These are phyloP conservation scores for Orthosia cruda DNA, from an alignment of 2,888 invertebrate species.

Conservation along the genomic window DNA sequence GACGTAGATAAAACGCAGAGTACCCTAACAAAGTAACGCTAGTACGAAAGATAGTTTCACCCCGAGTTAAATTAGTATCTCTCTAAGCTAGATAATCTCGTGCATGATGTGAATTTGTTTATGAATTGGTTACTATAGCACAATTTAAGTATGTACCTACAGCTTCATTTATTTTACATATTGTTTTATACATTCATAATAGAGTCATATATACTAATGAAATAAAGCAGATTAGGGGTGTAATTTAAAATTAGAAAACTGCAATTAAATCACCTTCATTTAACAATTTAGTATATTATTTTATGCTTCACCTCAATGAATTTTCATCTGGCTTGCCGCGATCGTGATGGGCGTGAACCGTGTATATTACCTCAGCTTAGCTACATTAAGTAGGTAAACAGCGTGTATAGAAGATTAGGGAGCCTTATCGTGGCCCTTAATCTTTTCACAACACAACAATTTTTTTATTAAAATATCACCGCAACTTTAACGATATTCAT, in stretches of 20 bases:
- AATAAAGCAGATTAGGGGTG: background rate
- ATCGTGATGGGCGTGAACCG: background rate
- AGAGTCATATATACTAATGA: background rate
- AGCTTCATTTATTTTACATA: constrained; percentile 11
- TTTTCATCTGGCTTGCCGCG: background rate
- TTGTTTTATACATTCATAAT: background rate
- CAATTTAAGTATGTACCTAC: background rate
- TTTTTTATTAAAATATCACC: constrained; percentile 16
- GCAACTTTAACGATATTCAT: background rate
- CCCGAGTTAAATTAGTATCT: constrained; percentile 31
- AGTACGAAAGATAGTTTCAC: constrained; percentile 37
- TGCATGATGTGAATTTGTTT: background rate
- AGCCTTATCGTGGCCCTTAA: background rate
- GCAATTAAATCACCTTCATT: background rate
- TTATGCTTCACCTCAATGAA: background rate
- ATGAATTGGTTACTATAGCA: constrained; percentile 9
- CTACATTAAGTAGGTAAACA: constrained; percentile 1
- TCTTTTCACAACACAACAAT: constrained; percentile 3
- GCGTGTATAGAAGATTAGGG: background rate
- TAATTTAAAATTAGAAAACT: background rate
- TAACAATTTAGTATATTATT: background rate
- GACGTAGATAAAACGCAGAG: constrained; percentile 40
- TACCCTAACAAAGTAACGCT: constrained; percentile 29
- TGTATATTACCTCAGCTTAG: background rate
- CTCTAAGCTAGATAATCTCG: constrained; percentile 13